Conservation (phyloP, 2,888 invertebrate species). For the Drosophila neonasuta region DNA sequence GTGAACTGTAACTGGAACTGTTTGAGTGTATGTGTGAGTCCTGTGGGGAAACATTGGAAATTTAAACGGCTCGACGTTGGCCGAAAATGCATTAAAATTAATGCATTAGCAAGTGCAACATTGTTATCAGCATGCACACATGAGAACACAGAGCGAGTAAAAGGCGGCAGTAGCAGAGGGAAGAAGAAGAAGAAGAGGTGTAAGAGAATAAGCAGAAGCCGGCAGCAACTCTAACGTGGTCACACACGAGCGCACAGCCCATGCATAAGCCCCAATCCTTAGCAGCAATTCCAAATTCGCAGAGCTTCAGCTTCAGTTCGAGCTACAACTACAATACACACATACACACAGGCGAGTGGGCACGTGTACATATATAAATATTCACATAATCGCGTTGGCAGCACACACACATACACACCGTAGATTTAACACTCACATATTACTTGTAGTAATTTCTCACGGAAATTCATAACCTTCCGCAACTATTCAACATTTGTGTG, state of each 20-base stretch:
- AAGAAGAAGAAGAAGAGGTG: neutral
- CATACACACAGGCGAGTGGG: slow-evolving; percentile 14
- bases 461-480: slow-evolving; percentile 81
- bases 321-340: slow-evolving; percentile 36
- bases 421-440: slow-evolving; percentile 66
- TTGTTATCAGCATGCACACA: slow-evolving; percentile 76
- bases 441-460: slow-evolving; percentile 80
- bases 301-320: slow-evolving; percentile 44
- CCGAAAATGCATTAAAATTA: slow-evolving; percentile 75
- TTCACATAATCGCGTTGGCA: slow-evolving; percentile 13
- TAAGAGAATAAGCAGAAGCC: neutral
- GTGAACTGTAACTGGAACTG: slow-evolving; percentile 56
- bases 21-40: slow-evolving; percentile 4
- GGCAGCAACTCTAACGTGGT: slow-evolving; percentile 61
- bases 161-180: neutral
- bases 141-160: slow-evolving; percentile 56
- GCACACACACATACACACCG: slow-evolving; percentile 8
- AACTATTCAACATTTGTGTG: slow-evolving; percentile 79
- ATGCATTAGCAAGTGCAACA: slow-evolving; percentile 77
- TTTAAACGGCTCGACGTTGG: slow-evolving; percentile 41
- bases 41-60: slow-evolving; percentile 36
- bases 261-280: slow-evolving; percentile 32
- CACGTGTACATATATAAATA: slow-evolving; percentile 6
- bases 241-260: slow-evolving; percentile 71
- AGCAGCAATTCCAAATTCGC: slow-evolving; percentile 29